Base-by-base conservation (phyloP, 2,888 invertebrate genomes). In the Dromius quadrimaculatus region DNA sequence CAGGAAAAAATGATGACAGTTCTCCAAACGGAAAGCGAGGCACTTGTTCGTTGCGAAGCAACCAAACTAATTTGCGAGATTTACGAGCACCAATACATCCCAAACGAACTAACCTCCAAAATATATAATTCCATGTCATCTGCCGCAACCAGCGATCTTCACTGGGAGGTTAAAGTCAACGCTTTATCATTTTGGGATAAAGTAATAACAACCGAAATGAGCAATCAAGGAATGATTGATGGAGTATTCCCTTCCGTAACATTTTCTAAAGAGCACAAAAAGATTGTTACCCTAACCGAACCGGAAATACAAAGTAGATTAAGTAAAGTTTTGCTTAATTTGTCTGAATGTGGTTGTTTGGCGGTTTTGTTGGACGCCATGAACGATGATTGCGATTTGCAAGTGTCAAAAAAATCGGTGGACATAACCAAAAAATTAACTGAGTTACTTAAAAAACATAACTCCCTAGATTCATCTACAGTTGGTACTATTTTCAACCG, bases 171-270 rank as follows among this genome's bases (percentile, higher is more conserved):
- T 0, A 92, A 92, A 80, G 82, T 89, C 0, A 87, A 87, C 66
- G 89, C 92, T 0, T 78, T 94, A 0, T 84, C 85, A 70, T 93
- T 91, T 77, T 94, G 93, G 93, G 85, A 86, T 65, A 83, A 86
- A 8, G 89, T 91, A 17, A 89, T 92, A 45, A 84, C 86, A 19
- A 85, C 86, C 0, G 86, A 88, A 63, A 82, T 93, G 5, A 85
- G 85, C 0, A 87, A 92, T 76, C 92, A 93, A 81, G 93, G 93
- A n/a, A 92, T 93, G 91, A 86, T 93, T 8, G 93, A 94, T 77
- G 92, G 92, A 0, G 86, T 84, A 0, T 93, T 93, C 80, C 93
- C 93, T 0, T 87, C 87, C 0, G 89, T 92, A 0, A 93, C 92
- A 0, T 93, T 93, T 79, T 93, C 93, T 0, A 90, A 88, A 77